phyloP scores from a whole-genome alignment of 2,888 invertebrate genomes.

The Drosophila histrio region DNA sequence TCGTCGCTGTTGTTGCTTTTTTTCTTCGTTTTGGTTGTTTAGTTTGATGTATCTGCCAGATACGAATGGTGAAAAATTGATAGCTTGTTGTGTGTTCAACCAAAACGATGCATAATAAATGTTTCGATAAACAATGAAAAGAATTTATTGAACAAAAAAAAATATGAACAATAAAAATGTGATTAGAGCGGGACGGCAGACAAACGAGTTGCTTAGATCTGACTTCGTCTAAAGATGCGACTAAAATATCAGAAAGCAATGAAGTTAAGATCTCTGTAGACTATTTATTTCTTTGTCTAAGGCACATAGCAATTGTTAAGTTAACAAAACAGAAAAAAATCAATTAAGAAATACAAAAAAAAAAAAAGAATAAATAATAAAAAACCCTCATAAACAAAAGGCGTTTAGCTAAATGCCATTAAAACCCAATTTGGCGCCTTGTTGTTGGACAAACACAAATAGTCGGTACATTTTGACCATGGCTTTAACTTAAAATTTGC shows the following conservation, averaged over 20 bases:
- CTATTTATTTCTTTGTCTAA: neutral
- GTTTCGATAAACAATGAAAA: constrained; percentile 66
- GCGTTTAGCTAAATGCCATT: constrained; percentile 58
- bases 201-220: neutral
- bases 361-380: constrained; percentile 36
- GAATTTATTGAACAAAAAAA: constrained; percentile 49
- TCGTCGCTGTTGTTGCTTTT: constrained; percentile 12
- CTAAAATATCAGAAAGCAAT: neutral
- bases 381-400: constrained; percentile 29
- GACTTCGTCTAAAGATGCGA: neutral
- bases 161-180: constrained; percentile 23
- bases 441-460: constrained; percentile 62
- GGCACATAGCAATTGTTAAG: constrained; percentile 15
- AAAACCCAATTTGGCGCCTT: constrained; percentile 66
- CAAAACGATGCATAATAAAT: constrained; percentile 76
- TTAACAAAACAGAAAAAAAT: constrained; percentile 24
- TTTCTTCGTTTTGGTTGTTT: constrained; percentile 29
- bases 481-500: constrained; percentile 15
- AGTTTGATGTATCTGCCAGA: constrained; percentile 75
- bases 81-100: constrained; percentile 64
- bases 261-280: neutral
- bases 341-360: constrained; percentile 18
- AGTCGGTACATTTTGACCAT: constrained; percentile 26
- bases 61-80: constrained; percentile 69
- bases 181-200: constrained; percentile 2